Base-by-base conservation (phyloP, 2,888 invertebrate species). In the Caenorhabditis plicata region DNA sequence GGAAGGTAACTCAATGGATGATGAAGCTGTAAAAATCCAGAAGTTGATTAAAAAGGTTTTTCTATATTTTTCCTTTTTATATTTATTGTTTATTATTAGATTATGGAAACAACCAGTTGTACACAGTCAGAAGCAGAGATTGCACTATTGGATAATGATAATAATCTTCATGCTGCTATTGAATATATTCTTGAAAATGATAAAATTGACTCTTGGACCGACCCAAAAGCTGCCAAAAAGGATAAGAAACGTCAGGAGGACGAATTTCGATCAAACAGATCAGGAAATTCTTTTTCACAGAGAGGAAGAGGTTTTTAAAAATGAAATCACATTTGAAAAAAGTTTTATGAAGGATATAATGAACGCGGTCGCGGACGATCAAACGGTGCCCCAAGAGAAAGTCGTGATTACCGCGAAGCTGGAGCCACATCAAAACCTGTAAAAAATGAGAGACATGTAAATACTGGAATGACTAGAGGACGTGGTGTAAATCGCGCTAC, bases 61-160 rank as follows among this genome's bases (percentile, higher is more conserved):
- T 50, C 43, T 60, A 9, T 26, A 15, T 27, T 26, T 41, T 17
- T 3, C 8, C 17, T 8, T 13, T 20, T 20, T 20, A 17, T 26
- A 39, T 20, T 17, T 19, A 3, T 31, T n/a, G 17, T 22, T 31
- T 26, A n/a, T 49, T 56, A 67, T 40, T 44, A 77, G 78, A 70
- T 78, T 38, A 72, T 77, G 33, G 78, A 78, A 49, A 63, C 71
- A 31, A 75, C 78, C 29, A 64, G 71, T 39, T 78, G 78, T 51
- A 65, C 75, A 45, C 63, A 64, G 42, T 36, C 72, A 40, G 66
- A 73, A 40, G 78, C 78, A 9, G 78, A 78, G 48, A 56, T 77
- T 17, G 78, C 78, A 9, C 56, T 78, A 15, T 58, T 57, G 42
- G 78, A 78, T 52, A 54, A 65, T 38, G 68, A 71, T 32, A 75